Evolutionary conservation across 2,888 invertebrate species (phyloP), one percentile per base, ranked within the genome.

Genomic region (Metalampra italica): DNA sequence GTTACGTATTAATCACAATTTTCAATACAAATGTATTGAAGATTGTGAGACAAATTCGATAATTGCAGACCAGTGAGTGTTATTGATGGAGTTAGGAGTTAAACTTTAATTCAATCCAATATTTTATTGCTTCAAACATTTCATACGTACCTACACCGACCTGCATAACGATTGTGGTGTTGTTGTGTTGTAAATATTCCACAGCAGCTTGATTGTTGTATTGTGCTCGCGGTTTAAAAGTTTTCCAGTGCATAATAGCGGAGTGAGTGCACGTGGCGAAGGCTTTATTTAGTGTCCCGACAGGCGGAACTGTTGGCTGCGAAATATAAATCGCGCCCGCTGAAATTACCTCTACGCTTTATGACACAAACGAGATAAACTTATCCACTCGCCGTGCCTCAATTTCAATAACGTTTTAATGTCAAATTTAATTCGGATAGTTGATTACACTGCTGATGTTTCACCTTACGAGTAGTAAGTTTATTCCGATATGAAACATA

Each of bases 291-390:
- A 71, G 65, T 66, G 66, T 62, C 60, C 69, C 61, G 63, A 69
- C 72, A 68, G 66, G 58, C 63, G 60, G 70, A 66, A 71, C 64
- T 64, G 74, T 66, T 71, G 69, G 66, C 68, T 67, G 72, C 71
- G 68, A 79, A 77, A 75, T 78, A 79, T 81, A 82, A 83, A 82
- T 77, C 78, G 77, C 71, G 66, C 68, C 67, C 68, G 72, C 68
- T 72, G 66, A 75, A 82, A 82, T 82, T 80, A 80, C 75, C 74
- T 74, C 71, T 71, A 73, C 75, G 68, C 68, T 79, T 80, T 81
- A 78, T 79, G 75, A 77, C 68, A 76, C 69, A 71, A 76, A 70
- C 66, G 71, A 68, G 72, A 71, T 75, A 73, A 75, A 77, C 67
- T 73, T 68, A 62, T 67, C 61, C 67, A 50, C 61, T 60, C 66